A percentile compares a stretch with the other conserved stretches of the same genome.
Conservation (phyloP, 2,888 invertebrate genomes). For the Hyposoter dolosus region DNA sequence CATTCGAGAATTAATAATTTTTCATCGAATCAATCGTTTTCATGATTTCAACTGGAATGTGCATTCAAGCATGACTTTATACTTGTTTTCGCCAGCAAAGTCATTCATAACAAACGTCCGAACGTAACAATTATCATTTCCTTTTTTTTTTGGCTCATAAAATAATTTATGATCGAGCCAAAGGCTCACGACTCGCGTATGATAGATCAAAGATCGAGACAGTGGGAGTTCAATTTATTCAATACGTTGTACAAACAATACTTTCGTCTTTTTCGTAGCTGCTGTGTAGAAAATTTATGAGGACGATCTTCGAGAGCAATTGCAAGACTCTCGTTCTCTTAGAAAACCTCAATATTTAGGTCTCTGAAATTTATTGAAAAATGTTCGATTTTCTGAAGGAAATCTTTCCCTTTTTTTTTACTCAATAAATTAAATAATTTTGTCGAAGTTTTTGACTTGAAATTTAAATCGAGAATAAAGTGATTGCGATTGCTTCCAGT, state of each 20-base stretch:
- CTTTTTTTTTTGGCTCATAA: slow-evolving; percentile 20
- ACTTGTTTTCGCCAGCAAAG: slow-evolving; percentile 11
- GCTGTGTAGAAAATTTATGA: not conserved
- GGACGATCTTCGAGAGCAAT: not conserved
- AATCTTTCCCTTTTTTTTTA: not conserved
- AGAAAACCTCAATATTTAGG: not conserved
- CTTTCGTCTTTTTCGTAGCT: slow-evolving; percentile 19
- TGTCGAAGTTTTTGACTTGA: not conserved
- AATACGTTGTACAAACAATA: slow-evolving; percentile 21
- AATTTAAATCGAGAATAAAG: not conserved
- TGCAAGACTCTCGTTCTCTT: not conserved
- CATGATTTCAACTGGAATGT: not conserved
- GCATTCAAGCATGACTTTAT: not conserved
- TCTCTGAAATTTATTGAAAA: not conserved
- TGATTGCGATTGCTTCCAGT: not conserved
- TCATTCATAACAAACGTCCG: not conserved
- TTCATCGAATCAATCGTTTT: not conserved
- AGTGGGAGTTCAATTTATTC: slow-evolving; percentile 40
- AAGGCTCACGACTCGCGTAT: not conserved
- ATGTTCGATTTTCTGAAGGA: not conserved
- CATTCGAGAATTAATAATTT: not conserved
- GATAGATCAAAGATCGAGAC: not conserved
- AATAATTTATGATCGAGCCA: slow-evolving; percentile 51
- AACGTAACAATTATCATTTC: slow-evolving; percentile 11
- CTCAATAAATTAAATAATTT: not conserved